Base-by-base conservation (phyloP, 2,797 vertebrate species). In the Amazona ochrocephala region DNA sequence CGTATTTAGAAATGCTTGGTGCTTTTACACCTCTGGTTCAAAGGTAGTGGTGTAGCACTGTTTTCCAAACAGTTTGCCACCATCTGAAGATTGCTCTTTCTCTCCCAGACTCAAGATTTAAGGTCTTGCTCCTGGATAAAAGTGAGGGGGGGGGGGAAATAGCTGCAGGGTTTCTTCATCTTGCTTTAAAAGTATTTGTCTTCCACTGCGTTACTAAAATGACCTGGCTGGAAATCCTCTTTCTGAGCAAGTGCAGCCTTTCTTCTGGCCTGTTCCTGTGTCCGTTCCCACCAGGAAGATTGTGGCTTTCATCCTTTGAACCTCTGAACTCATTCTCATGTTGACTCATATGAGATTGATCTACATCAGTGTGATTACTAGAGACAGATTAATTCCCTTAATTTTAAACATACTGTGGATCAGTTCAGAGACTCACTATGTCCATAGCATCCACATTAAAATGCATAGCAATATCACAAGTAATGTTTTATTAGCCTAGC, bases 251-350 rank as follows among this genome's bases (percentile, higher is more conserved):
- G 7, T 13, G 10, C 39, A 47, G 5, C n/a, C 19, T 74, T 4
- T 66, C 24, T 75, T 34, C 56, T 61, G 37, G 19, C 3, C 29
- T 2, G 2, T 84, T 75, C 19, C 29, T n/a, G 4, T 68, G 21
- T 39, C 32, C 0, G 0, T 8, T 76, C 22, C 19, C 16, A 6
- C 11, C 23, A 3, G 6, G 41, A 10, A 73, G 16, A 5, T 82
- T 91, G 24, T 61, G 30, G 5, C 24, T 81, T 88, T 71, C 29
- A 34, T 32, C 22, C 22, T 8, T 0, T 76, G 53, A 87, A 75
- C 11, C n/a, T 48, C 68, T 50, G 34, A 14, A 5, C 27, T 50
- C 44, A 24, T 58, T 88, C 58, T 37, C 21, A 5, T 42, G 7
- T 42, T 75, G 34, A 5, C 41, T 87, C 23, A 68, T 15, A 32